Conservation (phyloP, 2,797 vertebrate species). For the Rhadinocentrus ornatus region DNA sequence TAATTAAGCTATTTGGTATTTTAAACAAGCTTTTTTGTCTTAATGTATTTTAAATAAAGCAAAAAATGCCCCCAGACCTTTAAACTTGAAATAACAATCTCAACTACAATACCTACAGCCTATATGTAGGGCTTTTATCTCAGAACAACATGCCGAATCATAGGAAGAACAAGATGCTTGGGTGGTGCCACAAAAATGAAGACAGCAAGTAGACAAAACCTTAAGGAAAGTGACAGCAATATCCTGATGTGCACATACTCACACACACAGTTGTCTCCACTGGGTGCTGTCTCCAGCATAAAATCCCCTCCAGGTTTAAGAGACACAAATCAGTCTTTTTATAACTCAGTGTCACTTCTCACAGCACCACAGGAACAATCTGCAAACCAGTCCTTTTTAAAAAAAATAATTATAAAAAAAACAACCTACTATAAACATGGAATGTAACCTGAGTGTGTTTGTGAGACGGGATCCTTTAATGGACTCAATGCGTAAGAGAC, state of each 20-base stretch:
- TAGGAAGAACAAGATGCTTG: conserved; percentile 20
- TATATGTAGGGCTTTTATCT: background rate
- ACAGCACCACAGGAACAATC: conserved; percentile 20
- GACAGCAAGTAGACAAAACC: conserved; percentile 35
- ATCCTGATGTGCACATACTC: conserved; percentile 46
- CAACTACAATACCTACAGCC: background rate
- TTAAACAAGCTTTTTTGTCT: background rate
- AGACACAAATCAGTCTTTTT: conserved; percentile 55
- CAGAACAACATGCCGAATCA: conserved; percentile 24
- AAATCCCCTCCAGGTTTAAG: conserved; percentile 55
- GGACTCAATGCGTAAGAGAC: conserved; percentile 43
- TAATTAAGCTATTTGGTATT: background rate
- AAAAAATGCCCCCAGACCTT: background rate
- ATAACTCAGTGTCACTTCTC: conserved; percentile 36
- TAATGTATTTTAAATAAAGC: background rate
- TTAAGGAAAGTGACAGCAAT: conserved; percentile 58
- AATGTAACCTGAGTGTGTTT: conserved; percentile 46
- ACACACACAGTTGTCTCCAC: conserved; percentile 51
- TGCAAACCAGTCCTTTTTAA: conserved; percentile 26
- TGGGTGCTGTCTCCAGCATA: conserved; percentile 59
- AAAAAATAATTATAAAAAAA: background rate
- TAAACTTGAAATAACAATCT: background rate
- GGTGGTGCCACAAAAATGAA: conserved; percentile 33
- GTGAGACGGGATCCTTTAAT: conserved; percentile 46
- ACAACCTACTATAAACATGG: conserved; percentile 8